These are phyloP conservation scores for Ptychoptera contaminata DNA, from an alignment of 2,888 invertebrate species.

Conservation along the genomic window DNA sequence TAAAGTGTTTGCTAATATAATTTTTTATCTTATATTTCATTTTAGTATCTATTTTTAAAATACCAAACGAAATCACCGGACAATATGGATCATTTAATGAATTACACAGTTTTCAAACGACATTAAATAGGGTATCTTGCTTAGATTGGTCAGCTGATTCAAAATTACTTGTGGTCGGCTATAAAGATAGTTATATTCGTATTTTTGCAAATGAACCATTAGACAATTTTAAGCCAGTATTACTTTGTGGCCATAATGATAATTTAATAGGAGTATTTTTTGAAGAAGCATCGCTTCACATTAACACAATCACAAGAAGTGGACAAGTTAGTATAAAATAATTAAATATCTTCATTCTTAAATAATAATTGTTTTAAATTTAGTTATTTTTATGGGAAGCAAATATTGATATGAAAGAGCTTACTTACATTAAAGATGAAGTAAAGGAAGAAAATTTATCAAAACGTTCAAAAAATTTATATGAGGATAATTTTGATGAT, in stretches of 20 bases:
- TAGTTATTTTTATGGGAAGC: constrained; percentile 60
- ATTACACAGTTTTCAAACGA: constrained; percentile 65
- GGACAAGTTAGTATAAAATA: constrained; percentile 41
- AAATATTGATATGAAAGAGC: constrained; percentile 36
- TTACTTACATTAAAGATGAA: background rate
- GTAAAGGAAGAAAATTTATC: background rate
- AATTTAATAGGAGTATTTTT: constrained; percentile 77
- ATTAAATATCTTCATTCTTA: background rate
- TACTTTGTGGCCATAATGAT: constrained; percentile 73
- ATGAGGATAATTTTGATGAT: constrained; percentile 35
- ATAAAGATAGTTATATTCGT: constrained; percentile 76
- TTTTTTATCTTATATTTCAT: constrained; percentile 13
- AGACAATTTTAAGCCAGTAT: constrained; percentile 58
- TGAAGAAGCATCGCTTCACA: constrained; percentile 67
- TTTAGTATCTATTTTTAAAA: constrained; percentile 68
- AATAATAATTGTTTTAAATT: background rate
- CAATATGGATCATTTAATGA: constrained; percentile 80
- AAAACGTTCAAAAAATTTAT: background rate
- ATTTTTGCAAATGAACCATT: constrained; percentile 63
- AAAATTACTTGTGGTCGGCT: constrained; percentile 72
- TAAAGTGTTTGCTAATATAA: background rate
- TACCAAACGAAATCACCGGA: constrained; percentile 64
- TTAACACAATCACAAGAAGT: constrained; percentile 69
- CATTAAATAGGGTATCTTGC: constrained; percentile 70
- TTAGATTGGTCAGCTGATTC: constrained; percentile 91